Percentiles rank a stretch among this genome's conserved stretches.
Conservation (phyloP, 2,888 invertebrate species). For the Habroteleia sp. region DNA sequence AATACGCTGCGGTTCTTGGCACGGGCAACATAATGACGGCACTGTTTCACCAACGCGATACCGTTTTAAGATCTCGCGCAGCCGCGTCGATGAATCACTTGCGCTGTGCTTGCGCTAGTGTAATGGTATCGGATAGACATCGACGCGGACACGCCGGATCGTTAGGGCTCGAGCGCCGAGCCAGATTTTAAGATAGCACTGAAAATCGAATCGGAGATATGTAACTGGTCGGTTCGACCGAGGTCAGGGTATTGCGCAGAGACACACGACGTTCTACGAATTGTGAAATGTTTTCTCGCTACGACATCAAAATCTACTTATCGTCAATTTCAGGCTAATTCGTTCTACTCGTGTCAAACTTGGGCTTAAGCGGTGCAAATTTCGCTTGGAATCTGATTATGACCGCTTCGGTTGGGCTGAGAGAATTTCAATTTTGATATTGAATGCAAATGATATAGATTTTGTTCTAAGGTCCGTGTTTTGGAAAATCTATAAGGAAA, state of each 20-base stretch:
- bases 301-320: too few species aligned
- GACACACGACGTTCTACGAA: slow-evolving; percentile 45
- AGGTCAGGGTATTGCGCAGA: slow-evolving; percentile 52
- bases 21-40: slow-evolving; percentile 70
- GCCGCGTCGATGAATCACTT: slow-evolving; percentile 70
- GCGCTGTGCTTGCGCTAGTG: slow-evolving; percentile 66
- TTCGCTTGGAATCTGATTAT: too few species aligned
- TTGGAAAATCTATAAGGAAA: too few species aligned
- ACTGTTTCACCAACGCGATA: slow-evolving; percentile 70
- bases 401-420: too few species aligned
- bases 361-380: too few species aligned
- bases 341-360: too few species aligned
- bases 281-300: slow-evolving; percentile 40
- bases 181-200: slow-evolving; percentile 58
- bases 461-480: too few species aligned
- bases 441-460: too few species aligned
- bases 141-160: slow-evolving; percentile 69
- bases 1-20: slow-evolving; percentile 55
- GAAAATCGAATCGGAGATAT: slow-evolving; percentile 57
- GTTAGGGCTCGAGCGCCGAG: slow-evolving; percentile 62
- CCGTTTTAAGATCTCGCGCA: slow-evolving; percentile 68
- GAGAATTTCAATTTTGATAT: too few species aligned
- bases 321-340: too few species aligned
- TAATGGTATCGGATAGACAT: slow-evolving; percentile 71
- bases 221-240: slow-evolving; percentile 46